Evolutionary conservation across 2,113 vertebrate genomes (phyloP), one percentile per base, ranked within the genome.

Genomic region (Ursus arctos): DNA sequence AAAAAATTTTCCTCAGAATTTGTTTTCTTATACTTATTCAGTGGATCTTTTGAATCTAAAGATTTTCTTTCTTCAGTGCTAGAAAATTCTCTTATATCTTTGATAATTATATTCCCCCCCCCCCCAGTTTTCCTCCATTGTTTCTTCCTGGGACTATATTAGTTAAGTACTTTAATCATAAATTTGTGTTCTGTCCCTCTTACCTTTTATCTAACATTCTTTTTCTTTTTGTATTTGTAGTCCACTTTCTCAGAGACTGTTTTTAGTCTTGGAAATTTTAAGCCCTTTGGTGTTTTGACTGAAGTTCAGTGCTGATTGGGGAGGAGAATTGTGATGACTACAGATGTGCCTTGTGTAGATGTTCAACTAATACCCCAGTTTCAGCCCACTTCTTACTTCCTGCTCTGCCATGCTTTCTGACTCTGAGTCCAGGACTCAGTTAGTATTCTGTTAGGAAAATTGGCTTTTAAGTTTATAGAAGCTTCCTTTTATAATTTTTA

Each of bases 21-120:
- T 96, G n/a, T 95, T 57, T 86, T 86, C 43, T 87, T 76, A 9
- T 36, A 71, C 11, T n/a, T 43, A 53, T 14, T 93, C 57, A 90
- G 12, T 51, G 63, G 19, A 47, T 2, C 22, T 92, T 88, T 85
- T 65, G 4, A 82, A 69, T 69, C n/a, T 89, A 57, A 85, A 36
- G 33, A 65, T 24, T 81, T 36, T 61, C 36, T 76, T 85, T 72
- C 22, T 91, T 80, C 28, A 67, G 0, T 53, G 40, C 24, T 86
- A 87, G 57, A 55, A 84, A 61, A 89, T 90, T 85, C 36, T 81
- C 36, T 83, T 88, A 53, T 65, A 74, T 88, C 55, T 88, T 65
- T 81, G 63, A 88, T 88, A 82, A 86, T 91, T 96, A 15, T 59
- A 40, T 71, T 69, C 13, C 1, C 14, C 13, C 6, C 19, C 40